Conservation (phyloP, 2,797 vertebrate genomes). For the Pseudochaenichthys georgianus region DNA sequence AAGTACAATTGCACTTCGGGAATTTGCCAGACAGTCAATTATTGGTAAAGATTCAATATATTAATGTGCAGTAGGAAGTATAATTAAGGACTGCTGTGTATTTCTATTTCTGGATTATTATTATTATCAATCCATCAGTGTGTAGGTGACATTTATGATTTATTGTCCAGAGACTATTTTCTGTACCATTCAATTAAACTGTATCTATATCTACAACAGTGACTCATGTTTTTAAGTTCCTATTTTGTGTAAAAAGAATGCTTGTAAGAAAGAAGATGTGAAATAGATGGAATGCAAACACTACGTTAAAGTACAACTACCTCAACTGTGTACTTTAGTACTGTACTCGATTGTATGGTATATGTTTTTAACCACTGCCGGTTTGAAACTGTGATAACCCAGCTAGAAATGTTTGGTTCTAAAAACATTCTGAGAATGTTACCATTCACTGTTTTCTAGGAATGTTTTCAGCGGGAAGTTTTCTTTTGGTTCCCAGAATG, state of each 20-base stretch:
- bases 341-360: neutral
- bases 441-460: too few species aligned
- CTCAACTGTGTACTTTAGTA: neutral
- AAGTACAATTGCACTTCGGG: neutral
- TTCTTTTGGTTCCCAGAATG: too few species aligned
- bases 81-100: neutral
- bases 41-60: constrained; percentile 6
- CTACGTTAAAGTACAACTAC: too few species aligned
- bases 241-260: neutral
- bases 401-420: too few species aligned
- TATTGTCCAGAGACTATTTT: neutral
- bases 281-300: too few species aligned
- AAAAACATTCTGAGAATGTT: too few species aligned
- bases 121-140: neutral
- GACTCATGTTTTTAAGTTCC: neutral
- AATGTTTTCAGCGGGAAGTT: too few species aligned
- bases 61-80: neutral
- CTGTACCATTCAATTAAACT: neutral
- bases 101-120: neutral
- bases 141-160: neutral
- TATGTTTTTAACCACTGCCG: neutral
- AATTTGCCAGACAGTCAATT: constrained; percentile 2
- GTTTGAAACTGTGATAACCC: constrained; percentile 4
- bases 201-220: neutral
- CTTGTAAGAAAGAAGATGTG: too few species aligned